Conservation (phyloP, 2,888 invertebrate species). For the Oxycera nigricornis region DNA sequence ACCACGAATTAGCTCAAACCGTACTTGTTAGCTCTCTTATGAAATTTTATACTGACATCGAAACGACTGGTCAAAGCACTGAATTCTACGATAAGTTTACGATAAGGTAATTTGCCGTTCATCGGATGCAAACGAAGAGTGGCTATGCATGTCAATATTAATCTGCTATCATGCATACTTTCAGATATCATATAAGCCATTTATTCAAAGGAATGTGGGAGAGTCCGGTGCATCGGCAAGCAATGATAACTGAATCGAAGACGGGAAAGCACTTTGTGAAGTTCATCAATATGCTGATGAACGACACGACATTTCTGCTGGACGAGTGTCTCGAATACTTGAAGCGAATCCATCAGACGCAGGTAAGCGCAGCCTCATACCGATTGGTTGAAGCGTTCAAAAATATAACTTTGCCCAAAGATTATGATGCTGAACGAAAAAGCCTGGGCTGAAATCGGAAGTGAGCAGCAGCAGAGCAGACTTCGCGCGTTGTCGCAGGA, state of each 20-base stretch:
- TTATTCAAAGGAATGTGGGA: conserved; percentile 97
- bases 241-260: conserved; percentile 89
- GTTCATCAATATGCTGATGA: conserved; percentile 97
- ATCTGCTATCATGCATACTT: conserved; percentile 12
- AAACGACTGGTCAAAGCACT: conserved; percentile 95
- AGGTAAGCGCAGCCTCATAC: conserved; percentile 64
- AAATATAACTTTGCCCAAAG: conserved; percentile 45
- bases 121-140: background rate
- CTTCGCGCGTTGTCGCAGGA: conserved; percentile 82
- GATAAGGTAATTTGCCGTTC: conserved; percentile 68
- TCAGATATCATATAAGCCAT: conserved; percentile 90
- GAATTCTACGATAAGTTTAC: conserved; percentile 99
- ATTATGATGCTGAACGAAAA: conserved; percentile 72
- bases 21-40: conserved; percentile 88
- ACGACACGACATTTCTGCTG: conserved; percentile 94
- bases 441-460: conserved; percentile 71
- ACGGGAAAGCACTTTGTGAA: conserved; percentile 93
- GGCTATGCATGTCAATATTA: too few relatives aligned
- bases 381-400: background rate
- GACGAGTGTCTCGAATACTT: conserved; percentile 95
- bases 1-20: conserved; percentile 83
- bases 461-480: conserved; percentile 76
- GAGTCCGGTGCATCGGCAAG: conserved; percentile 82
- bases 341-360: conserved; percentile 86
- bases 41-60: conserved; percentile 98